A percentile compares a stretch with the other conserved stretches of the same genome.
Evolutionary conservation across 2,888 invertebrate genomes (phyloP).

Genomic region (Apamea crenata): DNA sequence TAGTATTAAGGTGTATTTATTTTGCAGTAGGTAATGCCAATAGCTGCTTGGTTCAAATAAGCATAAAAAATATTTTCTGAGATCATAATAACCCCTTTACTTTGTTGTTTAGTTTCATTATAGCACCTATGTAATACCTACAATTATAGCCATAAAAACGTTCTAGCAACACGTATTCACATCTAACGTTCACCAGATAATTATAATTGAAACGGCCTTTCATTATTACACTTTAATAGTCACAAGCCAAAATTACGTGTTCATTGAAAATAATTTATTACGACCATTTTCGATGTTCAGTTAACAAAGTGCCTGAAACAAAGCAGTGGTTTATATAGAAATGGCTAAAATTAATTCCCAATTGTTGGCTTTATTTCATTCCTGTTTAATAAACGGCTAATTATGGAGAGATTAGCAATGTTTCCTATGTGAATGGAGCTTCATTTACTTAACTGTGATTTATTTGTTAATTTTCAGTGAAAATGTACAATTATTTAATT

Average conservation of each 20-base stretch:
- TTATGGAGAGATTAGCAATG: conserved; percentile 44
- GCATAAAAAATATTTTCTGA: background rate
- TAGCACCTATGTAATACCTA: background rate
- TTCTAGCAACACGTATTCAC: background rate
- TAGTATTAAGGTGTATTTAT: no score
- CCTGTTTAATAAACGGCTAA: conserved; percentile 41
- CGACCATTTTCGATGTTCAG: conserved; percentile 39
- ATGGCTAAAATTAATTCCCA: conserved; percentile 48
- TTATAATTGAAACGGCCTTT: background rate
- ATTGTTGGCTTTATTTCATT: conserved; percentile 43
- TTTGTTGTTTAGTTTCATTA: no score
- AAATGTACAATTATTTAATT: conserved; percentile 22
- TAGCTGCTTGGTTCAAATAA: background rate
- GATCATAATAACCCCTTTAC: background rate
- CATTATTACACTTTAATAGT: background rate
- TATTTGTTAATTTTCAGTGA: conserved; percentile 18
- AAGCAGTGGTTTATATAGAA: conserved; percentile 30
- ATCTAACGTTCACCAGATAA: background rate
- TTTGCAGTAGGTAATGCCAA: no score
- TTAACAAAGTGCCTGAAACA: conserved; percentile 40
- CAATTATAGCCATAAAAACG: no score
- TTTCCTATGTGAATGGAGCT: conserved; percentile 27
- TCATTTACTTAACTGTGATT: conserved; percentile 32
- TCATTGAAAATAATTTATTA: conserved; percentile 52
- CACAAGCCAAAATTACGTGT: conserved; percentile 33